Conservation (phyloP, 1,140 invertebrate species). For the Phymastichus coffea region DNA sequence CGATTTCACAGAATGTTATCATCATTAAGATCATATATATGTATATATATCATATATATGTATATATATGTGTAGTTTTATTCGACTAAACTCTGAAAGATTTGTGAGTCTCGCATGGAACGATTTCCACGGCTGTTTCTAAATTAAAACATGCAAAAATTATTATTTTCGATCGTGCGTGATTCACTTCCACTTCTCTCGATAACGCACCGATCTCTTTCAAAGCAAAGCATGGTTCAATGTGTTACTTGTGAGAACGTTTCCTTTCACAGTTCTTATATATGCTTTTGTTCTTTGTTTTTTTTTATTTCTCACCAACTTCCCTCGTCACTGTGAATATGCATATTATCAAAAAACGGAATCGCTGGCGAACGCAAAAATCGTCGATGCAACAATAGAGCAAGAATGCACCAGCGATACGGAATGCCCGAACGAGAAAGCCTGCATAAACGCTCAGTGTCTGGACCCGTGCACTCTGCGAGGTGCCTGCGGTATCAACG, state of each 20-base stretch:
- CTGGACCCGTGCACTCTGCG: conserved; percentile 85
- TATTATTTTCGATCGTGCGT: conserved; percentile 8
- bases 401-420: conserved; percentile 86
- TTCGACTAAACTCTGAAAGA: too few relatives aligned
- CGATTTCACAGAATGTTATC: too few relatives aligned
- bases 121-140: conserved; percentile 8
- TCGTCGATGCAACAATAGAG: too few relatives aligned
- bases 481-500: conserved; percentile 85
- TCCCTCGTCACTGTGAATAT: conserved; percentile 16
- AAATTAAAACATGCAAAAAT: conserved; percentile 1
- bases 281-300: conserved; percentile 68
- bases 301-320: conserved; percentile 59
- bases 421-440: conserved; percentile 88
- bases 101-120: too few relatives aligned
- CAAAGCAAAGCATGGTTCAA: conserved; percentile 66
- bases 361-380: too few relatives aligned
- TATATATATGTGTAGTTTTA: too few relatives aligned
- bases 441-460: conserved; percentile 84
- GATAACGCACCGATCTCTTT: conserved; percentile 26
- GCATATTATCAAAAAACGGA: too few relatives aligned
- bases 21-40: conserved; percentile 17
- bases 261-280: conserved; percentile 75
- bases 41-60: conserved; percentile 21
- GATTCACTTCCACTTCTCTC: conserved; percentile 23
- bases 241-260: conserved; percentile 68